Conservation (phyloP, 2,888 invertebrate species). For the Melangyna quadrimaculata region DNA sequence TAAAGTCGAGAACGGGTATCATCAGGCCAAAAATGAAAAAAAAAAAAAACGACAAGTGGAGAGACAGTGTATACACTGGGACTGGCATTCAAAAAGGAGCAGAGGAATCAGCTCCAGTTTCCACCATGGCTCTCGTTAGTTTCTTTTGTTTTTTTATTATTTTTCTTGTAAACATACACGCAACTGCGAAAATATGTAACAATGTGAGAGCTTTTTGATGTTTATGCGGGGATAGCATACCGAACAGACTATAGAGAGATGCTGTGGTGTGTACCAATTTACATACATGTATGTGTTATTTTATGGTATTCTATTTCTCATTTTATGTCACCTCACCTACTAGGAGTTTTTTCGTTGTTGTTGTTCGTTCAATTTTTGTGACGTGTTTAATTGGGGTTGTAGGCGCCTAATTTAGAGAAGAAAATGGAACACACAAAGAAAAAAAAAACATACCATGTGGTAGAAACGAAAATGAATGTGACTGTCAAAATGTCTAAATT, state of each 20-base stretch:
- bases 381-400: conserved; percentile 46
- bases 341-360: neutral
- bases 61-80: neutral
- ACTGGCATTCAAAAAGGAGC: neutral
- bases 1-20: neutral
- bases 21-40: neutral
- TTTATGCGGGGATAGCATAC: neutral
- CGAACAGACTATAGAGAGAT: no score
- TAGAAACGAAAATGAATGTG: conserved; percentile 39
- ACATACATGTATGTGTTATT: conserved; percentile 2
- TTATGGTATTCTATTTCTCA: conserved; percentile 3
- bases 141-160: neutral
- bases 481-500: conserved; percentile 54
- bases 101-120: neutral
- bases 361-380: conserved; percentile 38
- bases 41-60: neutral
- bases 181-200: conserved; percentile 7
- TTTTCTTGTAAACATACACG: neutral
- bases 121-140: neutral
- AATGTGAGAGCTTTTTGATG: conserved; percentile 34
- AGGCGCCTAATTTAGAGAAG: neutral
- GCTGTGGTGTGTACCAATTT: conserved; percentile 8
- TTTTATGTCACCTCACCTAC: conserved; percentile 11
- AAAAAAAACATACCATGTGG: conserved; percentile 57
- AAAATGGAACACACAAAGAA: neutral